These are phyloP conservation scores for Lithobius niger DNA, from an alignment of 1,140 invertebrate species.

Conservation along the genomic window DNA sequence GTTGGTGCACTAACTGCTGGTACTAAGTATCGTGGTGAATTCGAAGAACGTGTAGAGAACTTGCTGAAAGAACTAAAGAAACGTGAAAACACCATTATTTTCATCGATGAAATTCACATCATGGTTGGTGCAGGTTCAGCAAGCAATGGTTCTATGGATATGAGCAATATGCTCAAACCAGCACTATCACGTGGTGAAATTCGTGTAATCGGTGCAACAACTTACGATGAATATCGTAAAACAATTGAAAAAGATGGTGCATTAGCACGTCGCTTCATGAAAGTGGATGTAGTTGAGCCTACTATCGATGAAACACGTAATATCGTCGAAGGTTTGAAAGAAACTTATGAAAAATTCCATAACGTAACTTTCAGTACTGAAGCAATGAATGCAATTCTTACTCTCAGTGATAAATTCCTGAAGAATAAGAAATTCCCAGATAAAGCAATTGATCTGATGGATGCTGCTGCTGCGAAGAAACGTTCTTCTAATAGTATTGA, in stretches of 20 bases:
- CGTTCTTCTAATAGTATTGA: conserved; percentile 6
- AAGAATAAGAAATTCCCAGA: conserved; percentile 21
- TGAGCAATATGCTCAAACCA: conserved; percentile 24
- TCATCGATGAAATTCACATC: conserved; percentile 30
- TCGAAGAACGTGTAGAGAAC: conserved; percentile 26
- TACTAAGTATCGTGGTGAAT: conserved; percentile 27
- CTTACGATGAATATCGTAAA: conserved; percentile 23
- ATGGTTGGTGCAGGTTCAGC: conserved; percentile 24
- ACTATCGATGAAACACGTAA: conserved; percentile 20
- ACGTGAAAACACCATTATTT: conserved; percentile 24
- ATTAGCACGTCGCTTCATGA: conserved; percentile 23
- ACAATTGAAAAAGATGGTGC: conserved; percentile 25
- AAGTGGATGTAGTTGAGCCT: conserved; percentile 19
- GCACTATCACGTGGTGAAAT: conserved; percentile 23
- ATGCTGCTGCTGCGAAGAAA: conserved; percentile 19
- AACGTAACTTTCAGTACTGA: conserved; percentile 16
- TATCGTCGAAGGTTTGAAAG: conserved; percentile 23
- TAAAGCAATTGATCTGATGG: conserved; percentile 26
- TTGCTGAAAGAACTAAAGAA: conserved; percentile 25
- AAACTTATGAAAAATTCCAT: conserved; percentile 23
- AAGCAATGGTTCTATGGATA: conserved; percentile 22
- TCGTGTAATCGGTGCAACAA: conserved; percentile 23
- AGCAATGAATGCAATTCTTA: conserved; percentile 19
- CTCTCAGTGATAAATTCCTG: conserved; percentile 21
- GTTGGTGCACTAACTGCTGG: conserved; percentile 26